Percentiles rank a stretch among this genome's conserved stretches.
Conservation (phyloP, 2,888 invertebrate genomes). For the Tetranychus truncatus region DNA sequence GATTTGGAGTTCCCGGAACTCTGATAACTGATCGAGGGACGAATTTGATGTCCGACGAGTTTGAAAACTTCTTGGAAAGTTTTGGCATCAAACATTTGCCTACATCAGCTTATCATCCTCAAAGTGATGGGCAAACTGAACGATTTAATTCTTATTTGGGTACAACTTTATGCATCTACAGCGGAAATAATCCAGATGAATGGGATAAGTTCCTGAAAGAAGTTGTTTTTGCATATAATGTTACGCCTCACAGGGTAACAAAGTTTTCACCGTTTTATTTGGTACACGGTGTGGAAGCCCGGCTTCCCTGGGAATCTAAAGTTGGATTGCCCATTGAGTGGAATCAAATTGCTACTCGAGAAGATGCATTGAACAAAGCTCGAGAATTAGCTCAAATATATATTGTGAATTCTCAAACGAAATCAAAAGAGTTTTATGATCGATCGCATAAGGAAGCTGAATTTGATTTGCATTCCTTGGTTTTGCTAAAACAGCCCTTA, state of each 20-base stretch:
- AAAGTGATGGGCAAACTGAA: conserved; percentile 9
- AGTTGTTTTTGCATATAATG: not conserved
- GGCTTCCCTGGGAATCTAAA: not conserved
- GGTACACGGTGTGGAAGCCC: not conserved
- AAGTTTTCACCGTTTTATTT: not conserved
- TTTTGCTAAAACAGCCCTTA: not conserved
- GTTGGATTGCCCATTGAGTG: not conserved
- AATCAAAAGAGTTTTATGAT: not conserved
- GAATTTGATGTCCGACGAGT: not conserved
- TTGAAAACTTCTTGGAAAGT: not conserved
- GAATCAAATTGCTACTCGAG: not conserved
- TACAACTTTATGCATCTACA: not conserved
- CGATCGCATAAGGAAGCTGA: not conserved
- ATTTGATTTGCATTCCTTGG: not conserved
- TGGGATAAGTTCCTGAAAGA: not conserved
- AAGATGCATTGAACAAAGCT: not conserved
- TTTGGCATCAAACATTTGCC: not conserved
- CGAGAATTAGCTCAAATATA: not conserved
- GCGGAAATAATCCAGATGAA: not conserved
- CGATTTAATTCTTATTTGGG: not conserved
- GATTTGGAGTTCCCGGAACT: not conserved
- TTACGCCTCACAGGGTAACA: not conserved
- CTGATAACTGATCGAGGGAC: not conserved
- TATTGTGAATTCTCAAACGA: not conserved
- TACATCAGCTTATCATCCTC: not conserved